A percentile compares a stretch with the other conserved stretches of the same genome.
Evolutionary conservation across 2,797 vertebrate genomes (phyloP).

Genomic region (Calcarius lapponicus): DNA sequence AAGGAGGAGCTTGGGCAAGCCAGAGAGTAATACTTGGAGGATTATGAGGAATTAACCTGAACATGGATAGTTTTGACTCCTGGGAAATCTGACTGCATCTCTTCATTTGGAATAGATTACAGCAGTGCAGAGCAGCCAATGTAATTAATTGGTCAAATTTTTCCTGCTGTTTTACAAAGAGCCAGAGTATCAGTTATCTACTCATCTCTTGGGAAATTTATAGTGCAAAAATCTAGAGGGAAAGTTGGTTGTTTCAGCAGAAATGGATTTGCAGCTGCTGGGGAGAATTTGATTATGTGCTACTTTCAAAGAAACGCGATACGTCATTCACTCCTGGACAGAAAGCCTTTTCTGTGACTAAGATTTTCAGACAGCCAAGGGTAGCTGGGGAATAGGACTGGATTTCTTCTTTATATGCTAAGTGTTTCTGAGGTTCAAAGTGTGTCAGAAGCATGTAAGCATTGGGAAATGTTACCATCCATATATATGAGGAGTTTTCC

Average conservation of each 20-base stretch:
- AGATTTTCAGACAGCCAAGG: not conserved
- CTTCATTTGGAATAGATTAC: not conserved
- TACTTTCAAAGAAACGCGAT: not conserved
- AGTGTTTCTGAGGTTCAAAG: not conserved
- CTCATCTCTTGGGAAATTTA: not conserved
- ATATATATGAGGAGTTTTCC: not conserved
- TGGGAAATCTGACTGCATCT: not conserved
- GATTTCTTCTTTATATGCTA: not conserved
- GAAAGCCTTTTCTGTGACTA: not conserved
- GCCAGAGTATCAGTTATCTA: not conserved
- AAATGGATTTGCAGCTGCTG: conserved; percentile 14
- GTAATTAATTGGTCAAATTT: not conserved
- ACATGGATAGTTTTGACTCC: not conserved
- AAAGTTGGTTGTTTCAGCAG: not conserved
- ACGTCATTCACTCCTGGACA: not conserved
- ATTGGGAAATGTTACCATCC: not conserved
- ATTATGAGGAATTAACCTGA: not conserved
- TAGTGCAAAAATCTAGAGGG: not conserved
- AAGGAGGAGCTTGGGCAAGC: not conserved
- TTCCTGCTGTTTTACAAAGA: not conserved
- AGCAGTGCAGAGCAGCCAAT: not conserved
- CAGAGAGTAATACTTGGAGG: not conserved
- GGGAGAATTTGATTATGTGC: not conserved
- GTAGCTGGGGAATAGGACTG: not conserved
- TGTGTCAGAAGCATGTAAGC: not conserved